phyloP scores from a whole-genome alignment of 2,888 invertebrate species.

The Stenchaetothrips biformis region DNA sequence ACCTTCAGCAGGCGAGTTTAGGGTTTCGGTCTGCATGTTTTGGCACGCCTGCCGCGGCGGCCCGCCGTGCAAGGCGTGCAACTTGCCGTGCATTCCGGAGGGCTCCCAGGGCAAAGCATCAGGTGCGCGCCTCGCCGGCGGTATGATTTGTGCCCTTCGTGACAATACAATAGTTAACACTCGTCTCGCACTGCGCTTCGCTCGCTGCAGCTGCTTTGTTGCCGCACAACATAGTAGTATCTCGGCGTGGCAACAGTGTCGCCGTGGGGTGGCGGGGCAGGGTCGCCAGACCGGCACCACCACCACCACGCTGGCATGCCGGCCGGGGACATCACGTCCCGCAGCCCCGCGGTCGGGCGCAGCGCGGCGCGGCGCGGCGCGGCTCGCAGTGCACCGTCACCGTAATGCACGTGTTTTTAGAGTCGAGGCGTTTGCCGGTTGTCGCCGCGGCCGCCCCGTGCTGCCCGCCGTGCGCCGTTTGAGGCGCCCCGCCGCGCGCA shows the following conservation, averaged over 20 bases:
- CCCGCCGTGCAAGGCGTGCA: neutral
- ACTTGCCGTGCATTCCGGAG: no score
- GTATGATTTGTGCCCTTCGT: conserved; percentile 9
- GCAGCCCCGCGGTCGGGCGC: no score
- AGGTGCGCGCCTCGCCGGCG: neutral
- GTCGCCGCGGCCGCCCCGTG: neutral
- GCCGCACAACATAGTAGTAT: no score
- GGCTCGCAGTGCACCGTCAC: neutral
- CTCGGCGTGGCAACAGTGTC: no score
- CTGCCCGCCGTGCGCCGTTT: neutral
- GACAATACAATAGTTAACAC: conserved; percentile 23
- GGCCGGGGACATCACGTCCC: no score
- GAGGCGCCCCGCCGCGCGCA: neutral
- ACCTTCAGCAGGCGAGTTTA: conserved; percentile 5
- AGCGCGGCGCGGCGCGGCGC: no score
- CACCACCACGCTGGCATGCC: no score
- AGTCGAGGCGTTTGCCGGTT: neutral
- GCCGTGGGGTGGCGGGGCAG: no score
- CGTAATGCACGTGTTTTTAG: neutral
- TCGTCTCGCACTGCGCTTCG: neutral
- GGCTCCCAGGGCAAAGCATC: neutral
- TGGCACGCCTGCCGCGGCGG: neutral
- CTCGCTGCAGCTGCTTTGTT: neutral
- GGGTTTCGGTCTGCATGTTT: neutral
- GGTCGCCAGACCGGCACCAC: no score